A percentile compares a stretch with the other conserved stretches of the same genome.
Evolutionary conservation across 2,113 vertebrate species (phyloP).

Genomic region (Salvelinus alpinus): DNA sequence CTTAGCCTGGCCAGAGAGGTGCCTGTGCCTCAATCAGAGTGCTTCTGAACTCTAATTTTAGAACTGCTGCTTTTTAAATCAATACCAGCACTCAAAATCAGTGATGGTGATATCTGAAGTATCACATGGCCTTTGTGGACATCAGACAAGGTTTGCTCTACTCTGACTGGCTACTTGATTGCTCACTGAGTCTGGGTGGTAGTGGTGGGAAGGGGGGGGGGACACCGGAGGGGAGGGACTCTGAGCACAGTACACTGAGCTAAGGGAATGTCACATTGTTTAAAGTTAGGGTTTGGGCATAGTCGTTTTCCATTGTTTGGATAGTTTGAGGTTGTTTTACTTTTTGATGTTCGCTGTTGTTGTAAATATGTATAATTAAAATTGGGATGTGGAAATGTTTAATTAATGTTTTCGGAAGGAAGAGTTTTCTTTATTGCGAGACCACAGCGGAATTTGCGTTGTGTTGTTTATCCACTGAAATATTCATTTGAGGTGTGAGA

Average conservation of each 20-base stretch:
- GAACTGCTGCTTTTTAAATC: constrained; percentile 71
- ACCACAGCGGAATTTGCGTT: background rate
- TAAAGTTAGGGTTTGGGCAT: background rate
- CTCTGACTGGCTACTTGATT: background rate
- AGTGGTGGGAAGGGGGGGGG: background rate
- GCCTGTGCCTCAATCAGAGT: constrained; percentile 47
- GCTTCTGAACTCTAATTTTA: constrained; percentile 65
- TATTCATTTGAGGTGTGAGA: too few species aligned
- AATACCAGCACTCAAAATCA: constrained; percentile 63
- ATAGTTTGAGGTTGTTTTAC: background rate
- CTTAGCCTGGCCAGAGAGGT: constrained; percentile 42
- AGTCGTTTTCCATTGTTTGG: background rate
- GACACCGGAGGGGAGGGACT: background rate
- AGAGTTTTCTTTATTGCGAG: background rate
- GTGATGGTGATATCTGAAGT: constrained; percentile 69
- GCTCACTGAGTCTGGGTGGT: background rate
- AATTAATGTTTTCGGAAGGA: background rate
- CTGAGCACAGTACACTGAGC: background rate
- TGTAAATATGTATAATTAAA: background rate
- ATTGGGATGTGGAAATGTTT: background rate
- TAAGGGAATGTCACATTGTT: background rate
- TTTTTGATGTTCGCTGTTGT: background rate
- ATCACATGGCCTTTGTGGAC: constrained; percentile 49
- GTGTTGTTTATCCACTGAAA: too few species aligned
- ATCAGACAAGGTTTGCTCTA: background rate